Evolutionary conservation across 2,888 invertebrate genomes (phyloP).

Genomic region (Hypolimnas misippus): DNA sequence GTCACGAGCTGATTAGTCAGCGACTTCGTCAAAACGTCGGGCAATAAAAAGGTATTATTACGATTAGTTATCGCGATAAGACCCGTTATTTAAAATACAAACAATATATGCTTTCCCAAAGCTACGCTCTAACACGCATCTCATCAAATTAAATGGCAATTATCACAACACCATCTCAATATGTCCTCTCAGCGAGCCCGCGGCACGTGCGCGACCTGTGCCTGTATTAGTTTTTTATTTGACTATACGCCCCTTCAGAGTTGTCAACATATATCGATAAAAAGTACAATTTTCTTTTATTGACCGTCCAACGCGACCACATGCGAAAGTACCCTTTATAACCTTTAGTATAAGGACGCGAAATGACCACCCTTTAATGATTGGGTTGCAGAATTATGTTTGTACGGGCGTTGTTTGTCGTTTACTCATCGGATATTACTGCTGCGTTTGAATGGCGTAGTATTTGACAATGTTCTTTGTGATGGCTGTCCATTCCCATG

Average conservation of each 20-base stretch:
- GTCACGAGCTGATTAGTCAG: neutral
- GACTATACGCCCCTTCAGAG: slow-evolving; percentile 69
- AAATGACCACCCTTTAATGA: neutral
- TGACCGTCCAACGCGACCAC: neutral
- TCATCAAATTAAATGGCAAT: slow-evolving; percentile 73
- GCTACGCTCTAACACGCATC: slow-evolving; percentile 45
- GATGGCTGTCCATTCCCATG: slow-evolving; percentile 62
- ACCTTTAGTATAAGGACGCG: slow-evolving; percentile 20
- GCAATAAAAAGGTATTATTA: no score
- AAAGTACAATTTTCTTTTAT: slow-evolving; percentile 34
- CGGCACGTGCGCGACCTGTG: slow-evolving; percentile 66
- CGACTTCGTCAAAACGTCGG: no score
- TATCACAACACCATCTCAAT: slow-evolving; percentile 77
- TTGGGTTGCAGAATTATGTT: slow-evolving; percentile 43
- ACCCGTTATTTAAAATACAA: no score
- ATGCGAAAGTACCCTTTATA: slow-evolving; percentile 19
- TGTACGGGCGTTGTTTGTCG: slow-evolving; percentile 55
- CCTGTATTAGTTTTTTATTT: slow-evolving; percentile 81
- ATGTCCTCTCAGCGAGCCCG: slow-evolving; percentile 57
- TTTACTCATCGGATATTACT: slow-evolving; percentile 74
- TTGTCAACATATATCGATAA: slow-evolving; percentile 77
- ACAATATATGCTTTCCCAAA: slow-evolving; percentile 24
- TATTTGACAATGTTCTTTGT: slow-evolving; percentile 68
- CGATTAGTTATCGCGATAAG: no score
- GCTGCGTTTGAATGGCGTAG: slow-evolving; percentile 58